phyloP scores from a whole-genome alignment of 2,797 vertebrate species.

The Alfaro cultratus region DNA sequence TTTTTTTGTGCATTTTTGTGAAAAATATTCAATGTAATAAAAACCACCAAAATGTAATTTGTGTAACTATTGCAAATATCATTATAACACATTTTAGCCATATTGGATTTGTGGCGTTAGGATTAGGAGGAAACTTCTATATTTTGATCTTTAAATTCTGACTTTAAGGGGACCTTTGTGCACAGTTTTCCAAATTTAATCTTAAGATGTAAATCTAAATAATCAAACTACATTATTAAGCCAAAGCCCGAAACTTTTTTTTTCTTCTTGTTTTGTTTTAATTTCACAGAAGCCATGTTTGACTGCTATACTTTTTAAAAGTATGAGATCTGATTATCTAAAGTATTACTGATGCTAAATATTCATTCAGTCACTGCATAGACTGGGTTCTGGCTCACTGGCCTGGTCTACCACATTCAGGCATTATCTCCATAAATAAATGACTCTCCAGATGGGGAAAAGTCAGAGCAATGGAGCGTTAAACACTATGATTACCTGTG shows the following conservation, averaged over 20 bases:
- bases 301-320: background rate
- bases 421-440: conserved; percentile 34
- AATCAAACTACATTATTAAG: background rate
- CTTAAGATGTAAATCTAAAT: background rate
- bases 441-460: conserved; percentile 32
- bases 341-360: background rate
- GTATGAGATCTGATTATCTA: background rate
- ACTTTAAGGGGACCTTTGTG: background rate
- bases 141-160: background rate
- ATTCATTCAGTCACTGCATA: background rate
- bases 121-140: background rate
- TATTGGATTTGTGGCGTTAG: background rate
- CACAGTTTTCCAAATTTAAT: background rate
- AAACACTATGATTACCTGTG: conserved; percentile 25
- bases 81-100: background rate
- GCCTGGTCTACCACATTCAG: conserved; percentile 30
- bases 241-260: too few species aligned
- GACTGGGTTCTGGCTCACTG: background rate
- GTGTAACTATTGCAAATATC: background rate
- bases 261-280: background rate
- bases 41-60: background rate
- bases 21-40: background rate
- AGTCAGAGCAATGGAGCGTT: conserved; percentile 36
- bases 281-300: background rate
- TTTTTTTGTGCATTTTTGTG: background rate